Conservation (phyloP, 1,140 invertebrate species). For the Drosophila sturtevanti region DNA sequence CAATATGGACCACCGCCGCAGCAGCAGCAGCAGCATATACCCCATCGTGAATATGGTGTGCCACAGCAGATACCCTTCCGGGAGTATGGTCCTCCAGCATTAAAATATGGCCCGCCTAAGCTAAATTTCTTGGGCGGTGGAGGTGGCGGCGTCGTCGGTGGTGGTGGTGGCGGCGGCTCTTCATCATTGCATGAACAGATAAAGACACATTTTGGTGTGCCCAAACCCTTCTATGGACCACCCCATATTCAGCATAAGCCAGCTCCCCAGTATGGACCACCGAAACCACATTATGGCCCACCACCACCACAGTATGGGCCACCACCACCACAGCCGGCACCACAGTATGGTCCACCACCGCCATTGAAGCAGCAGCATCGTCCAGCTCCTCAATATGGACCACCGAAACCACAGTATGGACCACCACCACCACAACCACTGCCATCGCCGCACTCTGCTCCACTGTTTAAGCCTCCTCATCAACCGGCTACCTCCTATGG, state of each 20-base stretch:
- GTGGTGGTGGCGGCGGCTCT: slow-evolving; percentile 47
- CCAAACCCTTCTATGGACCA: slow-evolving; percentile 83
- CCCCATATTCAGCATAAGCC: slow-evolving; percentile 81
- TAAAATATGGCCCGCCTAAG: slow-evolving; percentile 77
- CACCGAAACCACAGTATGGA: slow-evolving; percentile 74
- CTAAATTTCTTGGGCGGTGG: slow-evolving; percentile 77
- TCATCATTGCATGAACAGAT: slow-evolving; percentile 69
- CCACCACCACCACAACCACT: slow-evolving; percentile 75
- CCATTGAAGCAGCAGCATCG: slow-evolving; percentile 83
- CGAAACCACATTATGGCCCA: slow-evolving; percentile 77
- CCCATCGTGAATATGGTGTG: slow-evolving; percentile 81
- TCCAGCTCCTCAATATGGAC: slow-evolving; percentile 82
- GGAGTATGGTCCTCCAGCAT: slow-evolving; percentile 71
- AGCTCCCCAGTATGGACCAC: slow-evolving; percentile 61
- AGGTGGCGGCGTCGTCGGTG: slow-evolving; percentile 49
- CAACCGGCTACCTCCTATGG: slow-evolving; percentile 79
- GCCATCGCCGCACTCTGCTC: slow-evolving; percentile 74
- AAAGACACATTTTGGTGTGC: slow-evolving; percentile 76
- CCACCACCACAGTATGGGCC: slow-evolving; percentile 83
- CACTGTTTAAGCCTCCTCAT: slow-evolving; percentile 65
- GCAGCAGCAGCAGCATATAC: slow-evolving; percentile 59
- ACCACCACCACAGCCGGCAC: slow-evolving; percentile 68
- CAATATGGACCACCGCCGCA: slow-evolving; percentile 82
- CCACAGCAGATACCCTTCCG: slow-evolving; percentile 76
- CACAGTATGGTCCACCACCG: slow-evolving; percentile 83